Evolutionary conservation across 2,888 invertebrate genomes (phyloP).

Genomic region (Hemithea aestivaria): DNA sequence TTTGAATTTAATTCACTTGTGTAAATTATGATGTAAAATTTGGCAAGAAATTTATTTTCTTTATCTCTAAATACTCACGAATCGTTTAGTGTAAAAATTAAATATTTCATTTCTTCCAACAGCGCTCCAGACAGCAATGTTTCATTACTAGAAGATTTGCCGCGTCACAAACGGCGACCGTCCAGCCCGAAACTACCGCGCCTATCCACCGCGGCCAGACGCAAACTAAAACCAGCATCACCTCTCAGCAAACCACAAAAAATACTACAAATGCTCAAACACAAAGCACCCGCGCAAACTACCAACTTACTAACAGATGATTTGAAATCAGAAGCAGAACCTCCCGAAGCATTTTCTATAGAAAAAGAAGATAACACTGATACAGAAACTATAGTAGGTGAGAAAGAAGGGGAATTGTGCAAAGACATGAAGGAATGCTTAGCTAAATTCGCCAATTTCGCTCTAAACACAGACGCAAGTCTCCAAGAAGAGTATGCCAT

Average conservation of each 20-base stretch:
- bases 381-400: conserved; percentile 57
- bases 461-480: conserved; percentile 41
- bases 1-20: no score
- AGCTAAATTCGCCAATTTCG: conserved; percentile 63
- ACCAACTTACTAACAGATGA: conserved; percentile 33
- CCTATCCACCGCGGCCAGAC: conserved; percentile 48
- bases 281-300: conserved; percentile 46
- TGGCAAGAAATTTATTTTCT: no score
- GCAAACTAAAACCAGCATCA: conserved; percentile 52
- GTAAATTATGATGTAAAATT: no score
- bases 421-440: conserved; percentile 67
- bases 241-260: conserved; percentile 50
- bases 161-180: conserved; percentile 48
- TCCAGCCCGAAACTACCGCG: conserved; percentile 49
- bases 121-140: conserved; percentile 57
- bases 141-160: conserved; percentile 52
- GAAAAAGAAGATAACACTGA: conserved; percentile 59
- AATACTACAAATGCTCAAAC: conserved; percentile 60
- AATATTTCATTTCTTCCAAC: conserved; percentile 9
- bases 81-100: neutral
- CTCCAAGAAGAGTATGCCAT: conserved; percentile 32
- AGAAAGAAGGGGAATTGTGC: conserved; percentile 47
- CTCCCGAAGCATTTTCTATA: conserved; percentile 61
- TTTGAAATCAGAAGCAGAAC: conserved; percentile 46
- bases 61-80: no score